Conservation (phyloP, 30 jellyfish, hydroid and myxozoan species). For the Sanderia malayensis region DNA sequence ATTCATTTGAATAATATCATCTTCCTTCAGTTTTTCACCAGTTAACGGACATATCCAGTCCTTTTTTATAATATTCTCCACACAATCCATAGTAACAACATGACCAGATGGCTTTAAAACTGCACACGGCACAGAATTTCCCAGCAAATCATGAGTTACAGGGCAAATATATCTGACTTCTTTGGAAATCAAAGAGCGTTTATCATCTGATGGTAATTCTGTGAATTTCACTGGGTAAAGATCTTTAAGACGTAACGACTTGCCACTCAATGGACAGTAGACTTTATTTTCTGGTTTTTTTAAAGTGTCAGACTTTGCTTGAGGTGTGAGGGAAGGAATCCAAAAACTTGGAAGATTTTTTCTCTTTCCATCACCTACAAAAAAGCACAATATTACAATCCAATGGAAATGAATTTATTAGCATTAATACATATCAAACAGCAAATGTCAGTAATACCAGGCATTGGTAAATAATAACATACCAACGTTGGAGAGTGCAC, state of each 20-base stretch:
- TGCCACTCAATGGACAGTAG: slow-evolving; percentile 86
- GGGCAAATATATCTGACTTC: slow-evolving; percentile 80
- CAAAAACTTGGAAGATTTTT: slow-evolving; percentile 88
- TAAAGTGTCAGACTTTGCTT: slow-evolving; percentile 55
- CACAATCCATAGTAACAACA: slow-evolving; percentile 92
- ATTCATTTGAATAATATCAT: slow-evolving; percentile 68
- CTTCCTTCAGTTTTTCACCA: slow-evolving; percentile 62
- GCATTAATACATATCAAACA: too few relatives aligned
- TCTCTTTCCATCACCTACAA: slow-evolving; percentile 26
- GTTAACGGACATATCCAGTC: slow-evolving; percentile 95
- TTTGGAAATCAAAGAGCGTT: slow-evolving; percentile 48
- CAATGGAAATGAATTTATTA: too few relatives aligned
- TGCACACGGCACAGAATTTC: slow-evolving; percentile 88
- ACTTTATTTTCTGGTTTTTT: slow-evolving; percentile 81
- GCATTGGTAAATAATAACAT: too few relatives aligned
- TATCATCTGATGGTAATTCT: slow-evolving; percentile 57
- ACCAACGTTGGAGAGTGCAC: slow-evolving; percentile 31
- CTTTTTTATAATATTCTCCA: slow-evolving; percentile 72
- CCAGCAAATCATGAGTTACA: slow-evolving; percentile 78
- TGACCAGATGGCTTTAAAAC: slow-evolving; percentile 84
- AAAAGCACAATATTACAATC: too few relatives aligned
- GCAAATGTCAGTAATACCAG: too few relatives aligned
- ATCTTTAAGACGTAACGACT: slow-evolving; percentile 71
- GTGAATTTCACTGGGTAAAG: slow-evolving; percentile 78
- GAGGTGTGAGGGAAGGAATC: slow-evolving; percentile 92